Evolutionary conservation across 2,113 vertebrate genomes (phyloP).

Genomic region (Scomber scombrus): DNA sequence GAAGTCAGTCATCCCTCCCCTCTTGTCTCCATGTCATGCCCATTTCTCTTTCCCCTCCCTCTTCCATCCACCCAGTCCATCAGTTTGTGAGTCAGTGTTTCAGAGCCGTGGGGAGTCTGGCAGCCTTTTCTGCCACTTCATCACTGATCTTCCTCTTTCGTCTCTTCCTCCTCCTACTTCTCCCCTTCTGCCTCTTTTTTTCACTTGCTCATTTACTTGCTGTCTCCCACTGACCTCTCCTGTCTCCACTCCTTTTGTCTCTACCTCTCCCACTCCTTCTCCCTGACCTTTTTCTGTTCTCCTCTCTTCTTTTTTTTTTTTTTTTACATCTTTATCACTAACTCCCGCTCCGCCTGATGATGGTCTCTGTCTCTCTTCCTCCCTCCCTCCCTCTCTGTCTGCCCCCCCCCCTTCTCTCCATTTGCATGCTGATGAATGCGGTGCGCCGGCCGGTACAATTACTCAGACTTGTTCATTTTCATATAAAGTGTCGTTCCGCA

Average conservation of each 20-base stretch:
- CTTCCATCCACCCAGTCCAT: conserved; percentile 19
- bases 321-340: conserved; percentile 20
- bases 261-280: conserved; percentile 32
- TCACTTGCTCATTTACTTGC: conserved; percentile 58
- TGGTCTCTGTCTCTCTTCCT: conserved; percentile 1
- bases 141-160: conserved; percentile 69
- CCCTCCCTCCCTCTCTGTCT: not conserved
- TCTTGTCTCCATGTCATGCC: not conserved
- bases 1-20: not conserved
- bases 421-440: conserved; percentile 36
- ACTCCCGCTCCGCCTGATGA: conserved; percentile 10
- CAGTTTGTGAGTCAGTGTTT: conserved; percentile 65
- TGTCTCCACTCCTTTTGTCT: conserved; percentile 34
- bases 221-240: conserved; percentile 36
- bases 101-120: conserved; percentile 65
- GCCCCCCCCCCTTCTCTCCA: not conserved
- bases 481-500: conserved; percentile 32
- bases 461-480: conserved; percentile 51
- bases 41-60: conserved; percentile 17
- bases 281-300: conserved; percentile 41
- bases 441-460: conserved; percentile 14
- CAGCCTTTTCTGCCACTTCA: conserved; percentile 64
- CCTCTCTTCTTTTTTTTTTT: not conserved
- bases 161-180: conserved; percentile 54
- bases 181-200: conserved; percentile 36